phyloP scores from a whole-genome alignment of 2,888 invertebrate genomes.

The Torymus texanus region DNA sequence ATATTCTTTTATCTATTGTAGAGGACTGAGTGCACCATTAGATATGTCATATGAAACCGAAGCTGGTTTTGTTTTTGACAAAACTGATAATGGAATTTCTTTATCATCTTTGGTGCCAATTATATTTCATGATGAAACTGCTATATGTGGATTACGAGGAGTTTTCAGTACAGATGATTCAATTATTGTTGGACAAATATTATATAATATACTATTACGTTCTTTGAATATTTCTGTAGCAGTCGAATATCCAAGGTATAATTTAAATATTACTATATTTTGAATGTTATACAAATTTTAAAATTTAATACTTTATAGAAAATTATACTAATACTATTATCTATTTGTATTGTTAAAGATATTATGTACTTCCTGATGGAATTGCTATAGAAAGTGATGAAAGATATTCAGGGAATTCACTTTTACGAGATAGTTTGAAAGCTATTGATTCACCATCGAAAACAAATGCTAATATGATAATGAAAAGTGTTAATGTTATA shows the following conservation, averaged over 20 bases:
- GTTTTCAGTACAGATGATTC: conserved; percentile 77
- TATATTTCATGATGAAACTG: conserved; percentile 64
- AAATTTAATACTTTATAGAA: conserved; percentile 4
- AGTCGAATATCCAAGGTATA: conserved; percentile 77
- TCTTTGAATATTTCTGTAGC: conserved; percentile 75
- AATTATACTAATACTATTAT: conserved; percentile 11
- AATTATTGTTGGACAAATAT: conserved; percentile 76
- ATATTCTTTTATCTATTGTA: conserved; percentile 62
- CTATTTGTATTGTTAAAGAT: conserved; percentile 59
- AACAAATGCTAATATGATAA: conserved; percentile 61
- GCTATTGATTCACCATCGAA: conserved; percentile 60
- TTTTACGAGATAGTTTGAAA: conserved; percentile 58
- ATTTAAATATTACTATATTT: conserved; percentile 11
- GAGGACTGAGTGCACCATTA: conserved; percentile 78
- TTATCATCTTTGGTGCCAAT: conserved; percentile 66
- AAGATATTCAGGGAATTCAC: conserved; percentile 62
- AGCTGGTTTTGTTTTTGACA: conserved; percentile 78
- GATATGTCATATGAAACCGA: conserved; percentile 76
- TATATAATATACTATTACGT: conserved; percentile 75
- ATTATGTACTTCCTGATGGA: conserved; percentile 67
- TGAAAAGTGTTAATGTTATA: conserved; percentile 81
- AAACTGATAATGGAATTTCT: conserved; percentile 63
- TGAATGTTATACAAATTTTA: not conserved
- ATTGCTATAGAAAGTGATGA: conserved; percentile 67
- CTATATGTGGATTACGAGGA: conserved; percentile 77